Conservation (phyloP, 2,888 invertebrate genomes). For the Lepidochitona cinerea region DNA sequence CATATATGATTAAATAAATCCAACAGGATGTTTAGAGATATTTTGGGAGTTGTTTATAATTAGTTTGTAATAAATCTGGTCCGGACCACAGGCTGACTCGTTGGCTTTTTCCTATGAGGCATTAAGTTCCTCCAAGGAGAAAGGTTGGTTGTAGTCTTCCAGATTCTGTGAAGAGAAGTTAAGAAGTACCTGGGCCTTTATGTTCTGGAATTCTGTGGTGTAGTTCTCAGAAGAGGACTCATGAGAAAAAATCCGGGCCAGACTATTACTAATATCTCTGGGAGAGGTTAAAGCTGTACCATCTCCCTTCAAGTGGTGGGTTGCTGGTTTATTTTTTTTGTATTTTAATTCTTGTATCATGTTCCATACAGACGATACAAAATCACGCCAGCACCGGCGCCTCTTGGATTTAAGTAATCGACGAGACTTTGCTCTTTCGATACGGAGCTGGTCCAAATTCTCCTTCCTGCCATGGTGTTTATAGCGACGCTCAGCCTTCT, state of each 20-base stretch:
- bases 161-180: not conserved
- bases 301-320: not conserved
- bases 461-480: not conserved
- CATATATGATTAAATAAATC: conserved; percentile 26
- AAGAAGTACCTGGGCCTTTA: not conserved
- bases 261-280: not conserved
- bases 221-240: not conserved
- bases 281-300: not conserved
- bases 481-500: not conserved
- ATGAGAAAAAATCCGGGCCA: not conserved
- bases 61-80: conserved; percentile 22
- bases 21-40: conserved; percentile 8
- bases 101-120: not conserved
- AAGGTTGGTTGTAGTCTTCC: not conserved
- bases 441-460: not conserved
- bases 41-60: not conserved
- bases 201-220: not conserved
- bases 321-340: not conserved
- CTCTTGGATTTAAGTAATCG: not conserved
- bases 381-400: not conserved
- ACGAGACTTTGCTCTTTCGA: not conserved
- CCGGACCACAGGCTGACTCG: conserved; percentile 18
- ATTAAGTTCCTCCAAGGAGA: not conserved
- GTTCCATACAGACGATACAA: not conserved
- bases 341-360: not conserved